phyloP scores from a whole-genome alignment of 2,113 vertebrate species.

The Notarius quadriscutis region DNA sequence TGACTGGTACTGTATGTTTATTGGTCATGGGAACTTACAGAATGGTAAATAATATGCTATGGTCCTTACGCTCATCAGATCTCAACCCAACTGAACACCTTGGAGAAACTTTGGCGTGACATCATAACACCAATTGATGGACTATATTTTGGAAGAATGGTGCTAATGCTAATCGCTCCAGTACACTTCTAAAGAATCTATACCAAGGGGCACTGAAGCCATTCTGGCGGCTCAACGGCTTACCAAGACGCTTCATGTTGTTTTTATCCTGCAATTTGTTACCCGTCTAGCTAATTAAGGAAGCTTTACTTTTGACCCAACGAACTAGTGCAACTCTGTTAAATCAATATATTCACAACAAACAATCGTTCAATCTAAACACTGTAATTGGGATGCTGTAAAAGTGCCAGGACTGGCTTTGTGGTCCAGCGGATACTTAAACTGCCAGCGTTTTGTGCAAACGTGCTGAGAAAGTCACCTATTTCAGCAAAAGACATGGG shows the following conservation, averaged over 20 bases:
- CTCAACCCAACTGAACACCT: background rate
- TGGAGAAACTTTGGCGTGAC: background rate
- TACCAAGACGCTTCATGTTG: background rate
- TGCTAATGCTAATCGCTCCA: background rate
- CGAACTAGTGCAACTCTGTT: slow-evolving; percentile 13
- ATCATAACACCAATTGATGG: background rate
- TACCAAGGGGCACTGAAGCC: background rate
- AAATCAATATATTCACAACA: background rate
- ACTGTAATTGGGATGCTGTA: background rate
- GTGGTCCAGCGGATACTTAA: background rate
- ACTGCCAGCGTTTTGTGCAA: slow-evolving; percentile 22
- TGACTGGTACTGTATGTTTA: no score
- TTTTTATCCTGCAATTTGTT: background rate
- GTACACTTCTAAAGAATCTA: background rate
- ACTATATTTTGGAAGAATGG: background rate
- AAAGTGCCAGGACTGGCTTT: background rate
- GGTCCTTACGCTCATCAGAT: background rate
- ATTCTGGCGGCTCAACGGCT: background rate
- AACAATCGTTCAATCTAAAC: background rate
- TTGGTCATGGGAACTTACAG: no score
- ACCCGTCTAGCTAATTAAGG: background rate
- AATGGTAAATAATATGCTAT: background rate
- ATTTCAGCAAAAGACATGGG: background rate
- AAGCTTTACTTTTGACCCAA: background rate
- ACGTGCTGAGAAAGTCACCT: slow-evolving; percentile 12